Evolutionary conservation across 2,888 invertebrate species (phyloP), one percentile per base, ranked within the genome.

Genomic region (Tetrapedia diversipes): DNA sequence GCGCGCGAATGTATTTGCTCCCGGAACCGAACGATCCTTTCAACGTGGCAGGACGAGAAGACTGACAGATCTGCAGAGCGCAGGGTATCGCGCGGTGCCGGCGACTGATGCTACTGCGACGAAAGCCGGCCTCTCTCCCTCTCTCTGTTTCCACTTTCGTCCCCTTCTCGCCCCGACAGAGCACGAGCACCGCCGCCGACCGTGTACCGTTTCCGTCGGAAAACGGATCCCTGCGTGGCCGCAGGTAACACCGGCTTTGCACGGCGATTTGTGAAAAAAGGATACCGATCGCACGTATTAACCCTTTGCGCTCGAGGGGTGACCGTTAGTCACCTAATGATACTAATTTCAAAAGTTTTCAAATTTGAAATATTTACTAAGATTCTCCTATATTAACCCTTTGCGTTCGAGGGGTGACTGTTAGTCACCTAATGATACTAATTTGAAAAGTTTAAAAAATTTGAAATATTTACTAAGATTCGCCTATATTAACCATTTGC

Each of bases 31-130:
- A 32, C 11, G 45, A 53, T 34, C 57, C 49, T 71, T 59, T 19
- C 2, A n/a, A 16, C 1, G 34, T 63, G 43, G 1, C 24, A 32
- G 49, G 60, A 57, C n/a, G 16, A 37, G 47, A 29, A 65, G 71
- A 65, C 74, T 54, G 69, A 41, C 63, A 67, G 74, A 66, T 74
- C 77, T 77, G 49, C 70, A 77, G 73, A 80, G 74, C 80, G 87
- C 59, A 79, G 76, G 74, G 83, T 84, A 81, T 83, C 86, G 83
- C 87, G 87, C 81, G 79, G 70, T 78, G 77, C 78, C 78, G 79
- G 71, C 87, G 83, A 87, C 87, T 87, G 87, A 86, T 85, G 85
- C 82, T 64, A 77, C 80, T 59, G 68, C 79, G 70, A 73, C 71
- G 76, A 77, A 76, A 76, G 70, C 74, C 78, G 29, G 73, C 64